Conservation (phyloP, 2,797 vertebrate species). For the Ceryle rudis region DNA sequence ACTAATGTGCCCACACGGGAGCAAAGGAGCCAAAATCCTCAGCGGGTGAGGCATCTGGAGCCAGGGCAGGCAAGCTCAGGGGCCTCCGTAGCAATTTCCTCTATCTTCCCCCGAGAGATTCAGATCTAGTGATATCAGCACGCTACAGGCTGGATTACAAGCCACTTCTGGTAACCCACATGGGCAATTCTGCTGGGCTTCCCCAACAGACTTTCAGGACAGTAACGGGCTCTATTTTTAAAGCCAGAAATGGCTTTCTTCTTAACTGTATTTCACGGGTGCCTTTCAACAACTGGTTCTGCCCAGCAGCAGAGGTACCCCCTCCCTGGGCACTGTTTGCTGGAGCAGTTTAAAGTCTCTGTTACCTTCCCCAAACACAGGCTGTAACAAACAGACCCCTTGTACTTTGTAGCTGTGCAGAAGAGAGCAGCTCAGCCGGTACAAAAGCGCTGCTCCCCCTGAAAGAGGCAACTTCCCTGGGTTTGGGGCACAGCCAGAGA, state of each 20-base stretch:
- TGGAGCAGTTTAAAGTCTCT: neutral
- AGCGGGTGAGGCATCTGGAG: conserved; percentile 48
- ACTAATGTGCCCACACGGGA: conserved; percentile 37
- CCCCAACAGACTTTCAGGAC: conserved; percentile 60
- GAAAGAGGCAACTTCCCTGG: neutral
- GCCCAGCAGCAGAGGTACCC: neutral
- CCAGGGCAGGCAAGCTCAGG: neutral
- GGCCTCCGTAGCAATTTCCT: conserved; percentile 64
- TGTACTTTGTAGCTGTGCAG: neutral
- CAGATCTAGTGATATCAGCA: conserved; percentile 63
- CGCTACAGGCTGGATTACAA: conserved; percentile 32
- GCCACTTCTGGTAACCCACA: conserved; percentile 74
- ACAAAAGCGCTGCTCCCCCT: neutral
- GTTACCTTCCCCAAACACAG: neutral
- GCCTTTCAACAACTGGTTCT: neutral
- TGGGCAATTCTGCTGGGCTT: conserved; percentile 68
- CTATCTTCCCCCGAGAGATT: conserved; percentile 30
- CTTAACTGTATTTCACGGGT: neutral
- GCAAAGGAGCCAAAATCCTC: conserved; percentile 57
- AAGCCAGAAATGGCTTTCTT: conserved; percentile 33
- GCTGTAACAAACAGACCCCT: neutral
- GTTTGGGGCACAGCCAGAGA: conserved; percentile 27
- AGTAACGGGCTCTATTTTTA: conserved; percentile 51
- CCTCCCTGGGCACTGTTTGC: neutral
- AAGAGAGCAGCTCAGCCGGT: neutral